These are phyloP conservation scores for Sesia apiformis DNA, from an alignment of 2,888 invertebrate species.

Conservation along the genomic window DNA sequence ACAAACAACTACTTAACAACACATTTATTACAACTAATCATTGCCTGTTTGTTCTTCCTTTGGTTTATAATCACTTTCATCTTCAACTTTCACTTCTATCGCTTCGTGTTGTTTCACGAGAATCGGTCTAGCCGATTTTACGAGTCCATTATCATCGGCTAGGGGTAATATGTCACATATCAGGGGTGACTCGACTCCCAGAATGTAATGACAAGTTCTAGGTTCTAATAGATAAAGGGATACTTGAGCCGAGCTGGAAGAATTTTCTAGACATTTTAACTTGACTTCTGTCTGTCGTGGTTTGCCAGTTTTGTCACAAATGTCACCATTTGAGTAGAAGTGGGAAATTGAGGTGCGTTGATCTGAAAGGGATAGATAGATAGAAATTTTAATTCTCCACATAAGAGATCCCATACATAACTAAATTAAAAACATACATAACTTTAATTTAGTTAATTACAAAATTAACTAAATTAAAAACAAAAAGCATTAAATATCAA, in stretches of 20 bases:
- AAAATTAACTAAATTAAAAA: no score
- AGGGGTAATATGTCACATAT: constrained; percentile 89
- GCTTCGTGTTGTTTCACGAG: constrained; percentile 18
- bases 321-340: constrained; percentile 88
- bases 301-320: constrained; percentile 88
- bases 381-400: no score
- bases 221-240: constrained; percentile 93
- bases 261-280: constrained; percentile 82
- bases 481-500: no score
- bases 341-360: constrained; percentile 85
- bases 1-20: no score
- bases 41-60: constrained; percentile 24
- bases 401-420: no score
- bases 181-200: constrained; percentile 94
- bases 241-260: constrained; percentile 85
- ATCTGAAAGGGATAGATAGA: constrained; percentile 25
- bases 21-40: constrained; percentile 25
- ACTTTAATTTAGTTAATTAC: no score
- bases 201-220: constrained; percentile 92
- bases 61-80: constrained; percentile 18
- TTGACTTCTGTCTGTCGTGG: constrained; percentile 90
- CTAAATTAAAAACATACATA: no score
- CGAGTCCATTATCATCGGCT: constrained; percentile 87
- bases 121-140: constrained; percentile 28
- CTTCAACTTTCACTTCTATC: constrained; percentile 20